phyloP scores from a whole-genome alignment of 2,113 vertebrate genomes.

The Etheostoma spectabile region DNA sequence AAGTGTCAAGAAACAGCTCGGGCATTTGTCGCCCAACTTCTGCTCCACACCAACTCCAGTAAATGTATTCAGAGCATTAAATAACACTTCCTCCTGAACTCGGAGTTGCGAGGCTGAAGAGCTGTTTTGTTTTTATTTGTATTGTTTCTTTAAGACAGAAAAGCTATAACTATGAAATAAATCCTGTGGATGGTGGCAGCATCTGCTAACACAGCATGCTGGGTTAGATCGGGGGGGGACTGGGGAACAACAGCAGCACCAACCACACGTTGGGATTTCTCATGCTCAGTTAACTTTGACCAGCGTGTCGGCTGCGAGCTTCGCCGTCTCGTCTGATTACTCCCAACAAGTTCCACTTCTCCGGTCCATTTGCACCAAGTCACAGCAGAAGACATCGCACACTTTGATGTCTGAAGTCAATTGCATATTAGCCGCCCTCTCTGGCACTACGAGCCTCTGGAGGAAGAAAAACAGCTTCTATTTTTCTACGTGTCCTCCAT shows the following conservation, averaged over 20 bases:
- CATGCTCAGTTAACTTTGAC: conserved; percentile 64
- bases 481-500: neutral
- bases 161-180: conserved; percentile 21
- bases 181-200: conserved; percentile 24
- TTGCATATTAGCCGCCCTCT: conserved; percentile 38
- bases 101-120: conserved; percentile 1
- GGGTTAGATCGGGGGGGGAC: conserved; percentile 36
- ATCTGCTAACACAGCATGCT: conserved; percentile 39
- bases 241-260: conserved; percentile 30
- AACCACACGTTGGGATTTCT: conserved; percentile 29
- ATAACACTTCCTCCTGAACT: neutral
- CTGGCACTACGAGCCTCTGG: neutral
- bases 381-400: conserved; percentile 33
- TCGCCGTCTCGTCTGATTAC: conserved; percentile 62
- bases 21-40: conserved; percentile 23
- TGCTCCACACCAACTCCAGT: neutral
- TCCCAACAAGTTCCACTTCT: conserved; percentile 68
- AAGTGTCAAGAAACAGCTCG: conserved; percentile 29
- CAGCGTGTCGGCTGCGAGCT: conserved; percentile 47
- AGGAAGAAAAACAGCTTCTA: neutral
- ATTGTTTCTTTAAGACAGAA: neutral
- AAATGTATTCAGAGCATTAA: conserved; percentile 24
- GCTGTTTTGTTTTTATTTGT: neutral
- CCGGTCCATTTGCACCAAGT: conserved; percentile 43
- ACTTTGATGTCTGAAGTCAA: conserved; percentile 49